These are phyloP conservation scores for Drosophila athabasca DNA, from an alignment of 1,140 invertebrate species.

Conservation along the genomic window DNA sequence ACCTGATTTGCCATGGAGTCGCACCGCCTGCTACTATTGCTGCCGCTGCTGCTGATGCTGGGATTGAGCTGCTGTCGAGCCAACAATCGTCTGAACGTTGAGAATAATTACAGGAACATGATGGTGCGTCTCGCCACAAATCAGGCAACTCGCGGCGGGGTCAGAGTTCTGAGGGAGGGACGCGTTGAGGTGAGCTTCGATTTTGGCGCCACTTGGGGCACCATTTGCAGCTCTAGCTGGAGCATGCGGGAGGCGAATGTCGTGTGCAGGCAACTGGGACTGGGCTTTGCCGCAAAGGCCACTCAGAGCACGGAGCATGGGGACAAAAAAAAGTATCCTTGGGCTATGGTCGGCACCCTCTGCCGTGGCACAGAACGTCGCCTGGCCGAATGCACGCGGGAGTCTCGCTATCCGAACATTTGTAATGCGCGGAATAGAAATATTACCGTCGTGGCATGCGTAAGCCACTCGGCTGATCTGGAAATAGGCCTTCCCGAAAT, in stretches of 20 bases:
- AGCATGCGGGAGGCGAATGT: slow-evolving; percentile 92
- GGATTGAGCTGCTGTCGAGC: slow-evolving; percentile 7
- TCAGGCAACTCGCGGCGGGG: neutral
- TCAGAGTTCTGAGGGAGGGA: slow-evolving; percentile 47
- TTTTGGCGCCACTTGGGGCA: slow-evolving; percentile 87
- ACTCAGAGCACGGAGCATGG: slow-evolving; percentile 87
- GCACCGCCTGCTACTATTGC: slow-evolving; percentile 19
- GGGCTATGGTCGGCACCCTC: slow-evolving; percentile 88
- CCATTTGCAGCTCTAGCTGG: slow-evolving; percentile 94
- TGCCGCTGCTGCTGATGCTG: slow-evolving; percentile 12
- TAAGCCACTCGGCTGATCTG: slow-evolving; percentile 90
- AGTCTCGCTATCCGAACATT: slow-evolving; percentile 72
- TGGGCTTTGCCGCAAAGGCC: slow-evolving; percentile 90
- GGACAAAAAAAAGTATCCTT: slow-evolving; percentile 84
- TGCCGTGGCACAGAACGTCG: slow-evolving; percentile 90
- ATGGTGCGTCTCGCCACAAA: slow-evolving; percentile 52
- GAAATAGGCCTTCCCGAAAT: slow-evolving; percentile 91
- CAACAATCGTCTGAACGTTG: slow-evolving; percentile 41
- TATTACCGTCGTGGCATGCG: slow-evolving; percentile 90
- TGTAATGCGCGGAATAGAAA: slow-evolving; percentile 86
- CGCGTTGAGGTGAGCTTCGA: slow-evolving; percentile 86
- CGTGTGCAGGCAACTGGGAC: slow-evolving; percentile 90
- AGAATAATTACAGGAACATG: slow-evolving; percentile 72
- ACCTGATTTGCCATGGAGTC: slow-evolving; percentile 34
- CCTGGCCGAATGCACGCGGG: slow-evolving; percentile 88